Percentiles rank a stretch among this genome's conserved stretches.
Evolutionary conservation across 2,113 vertebrate species (phyloP).

Genomic region (Corythoichthys haematopterus): DNA sequence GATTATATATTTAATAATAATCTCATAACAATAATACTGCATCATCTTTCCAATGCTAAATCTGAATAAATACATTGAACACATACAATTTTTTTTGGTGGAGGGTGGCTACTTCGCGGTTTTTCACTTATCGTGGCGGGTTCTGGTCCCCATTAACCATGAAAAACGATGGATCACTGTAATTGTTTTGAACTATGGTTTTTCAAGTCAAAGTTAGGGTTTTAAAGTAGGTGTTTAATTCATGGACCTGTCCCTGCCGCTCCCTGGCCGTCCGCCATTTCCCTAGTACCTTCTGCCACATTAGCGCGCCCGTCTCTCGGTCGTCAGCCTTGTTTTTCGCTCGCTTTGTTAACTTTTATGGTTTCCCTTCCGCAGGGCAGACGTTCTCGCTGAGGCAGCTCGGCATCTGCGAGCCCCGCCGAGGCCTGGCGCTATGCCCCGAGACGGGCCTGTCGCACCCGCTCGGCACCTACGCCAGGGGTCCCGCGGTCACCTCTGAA

Average conservation of each 20-base stretch:
- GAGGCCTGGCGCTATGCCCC: constrained; percentile 92
- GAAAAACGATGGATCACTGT: too few relatives aligned
- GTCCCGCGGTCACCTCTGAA: constrained; percentile 80
- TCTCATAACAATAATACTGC: too few relatives aligned
- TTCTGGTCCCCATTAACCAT: too few relatives aligned
- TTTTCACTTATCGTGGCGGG: too few relatives aligned
- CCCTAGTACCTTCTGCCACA: constrained; percentile 16
- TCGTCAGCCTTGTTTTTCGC: constrained; percentile 45
- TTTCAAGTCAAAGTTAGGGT: too few relatives aligned
- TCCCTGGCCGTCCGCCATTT: neutral
- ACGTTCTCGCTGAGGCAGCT: constrained; percentile 97
- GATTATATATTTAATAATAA: too few relatives aligned
- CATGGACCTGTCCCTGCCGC: neutral
- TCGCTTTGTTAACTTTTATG: constrained; percentile 60
- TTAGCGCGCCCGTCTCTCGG: constrained; percentile 19
- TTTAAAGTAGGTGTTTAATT: constrained; percentile 14
- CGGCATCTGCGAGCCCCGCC: constrained; percentile 92
- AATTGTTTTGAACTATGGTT: too few relatives aligned
- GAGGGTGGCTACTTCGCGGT: too few relatives aligned
- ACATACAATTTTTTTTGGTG: too few relatives aligned
- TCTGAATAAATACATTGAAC: too few relatives aligned
- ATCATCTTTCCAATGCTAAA: too few relatives aligned
- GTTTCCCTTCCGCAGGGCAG: constrained; percentile 83
- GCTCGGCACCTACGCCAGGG: constrained; percentile 82
- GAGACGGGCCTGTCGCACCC: constrained; percentile 94